These are phyloP conservation scores for Drosophila nikananu DNA, from an alignment of 1,140 invertebrate species.

Conservation along the genomic window DNA sequence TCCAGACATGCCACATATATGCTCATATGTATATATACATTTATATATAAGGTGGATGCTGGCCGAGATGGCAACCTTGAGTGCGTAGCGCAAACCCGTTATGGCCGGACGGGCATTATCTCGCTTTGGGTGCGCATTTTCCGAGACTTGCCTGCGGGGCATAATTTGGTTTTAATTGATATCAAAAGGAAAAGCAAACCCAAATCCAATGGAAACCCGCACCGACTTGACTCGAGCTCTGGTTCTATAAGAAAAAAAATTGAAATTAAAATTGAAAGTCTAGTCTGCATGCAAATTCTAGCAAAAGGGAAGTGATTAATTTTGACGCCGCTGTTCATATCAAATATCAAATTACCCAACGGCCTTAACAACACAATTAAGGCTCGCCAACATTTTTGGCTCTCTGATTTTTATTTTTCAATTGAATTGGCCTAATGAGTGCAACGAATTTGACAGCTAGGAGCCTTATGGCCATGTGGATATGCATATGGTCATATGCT, in stretches of 20 bases:
- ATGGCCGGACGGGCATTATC: slow-evolving; percentile 63
- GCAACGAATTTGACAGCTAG: slow-evolving; percentile 74
- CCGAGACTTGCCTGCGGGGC: slow-evolving; percentile 59
- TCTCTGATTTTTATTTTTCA: slow-evolving; percentile 40
- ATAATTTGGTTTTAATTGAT: slow-evolving; percentile 78
- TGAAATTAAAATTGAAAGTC: slow-evolving; percentile 21
- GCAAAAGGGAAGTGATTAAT: slow-evolving; percentile 76
- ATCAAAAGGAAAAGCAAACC: slow-evolving; percentile 28
- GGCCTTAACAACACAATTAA: slow-evolving; percentile 77
- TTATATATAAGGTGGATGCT: slow-evolving; percentile 10
- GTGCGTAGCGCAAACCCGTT: slow-evolving; percentile 65
- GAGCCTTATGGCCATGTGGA: neutral
- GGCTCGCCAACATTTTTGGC: slow-evolving; percentile 54
- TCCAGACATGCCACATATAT: slow-evolving; percentile 5
- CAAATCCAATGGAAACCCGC: slow-evolving; percentile 14
- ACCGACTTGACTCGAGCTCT: slow-evolving; percentile 13
- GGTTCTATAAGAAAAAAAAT: neutral
- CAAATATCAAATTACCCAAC: slow-evolving; percentile 62
- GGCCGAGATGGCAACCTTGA: slow-evolving; percentile 57
- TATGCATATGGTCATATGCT: slow-evolving; percentile 17
- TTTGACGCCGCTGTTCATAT: slow-evolving; percentile 50
- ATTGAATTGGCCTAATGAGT: slow-evolving; percentile 78
- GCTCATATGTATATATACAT: neutral
- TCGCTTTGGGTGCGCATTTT: slow-evolving; percentile 48
- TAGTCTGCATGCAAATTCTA: slow-evolving; percentile 71